These are phyloP conservation scores for Phoeniculus purpureus DNA, from an alignment of 2,797 vertebrate species.

Conservation along the genomic window DNA sequence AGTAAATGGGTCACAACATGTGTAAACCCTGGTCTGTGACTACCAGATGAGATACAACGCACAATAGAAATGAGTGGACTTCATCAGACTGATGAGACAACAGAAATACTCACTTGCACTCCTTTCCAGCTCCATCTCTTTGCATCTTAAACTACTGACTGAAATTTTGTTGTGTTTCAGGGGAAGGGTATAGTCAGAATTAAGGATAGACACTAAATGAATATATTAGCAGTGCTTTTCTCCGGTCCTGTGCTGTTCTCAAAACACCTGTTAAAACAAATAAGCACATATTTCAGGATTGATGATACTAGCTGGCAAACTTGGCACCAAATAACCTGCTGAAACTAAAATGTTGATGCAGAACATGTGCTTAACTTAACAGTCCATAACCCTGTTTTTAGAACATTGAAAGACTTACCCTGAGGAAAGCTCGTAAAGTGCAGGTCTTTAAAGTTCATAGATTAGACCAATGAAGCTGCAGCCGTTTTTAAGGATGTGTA, in stretches of 20 bases:
- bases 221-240: conserved; percentile 60
- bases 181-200: conserved; percentile 25
- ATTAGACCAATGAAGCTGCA: conserved; percentile 41
- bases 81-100: neutral
- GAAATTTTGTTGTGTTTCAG: conserved; percentile 13
- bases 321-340: conserved; percentile 66
- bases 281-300: conserved; percentile 61
- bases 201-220: conserved; percentile 30
- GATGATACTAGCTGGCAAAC: conserved; percentile 69
- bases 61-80: neutral
- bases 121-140: neutral
- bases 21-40: neutral
- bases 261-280: conserved; percentile 62
- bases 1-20: neutral
- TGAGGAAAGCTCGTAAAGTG: conserved; percentile 65
- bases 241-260: conserved; percentile 57
- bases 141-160: conserved; percentile 15
- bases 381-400: conserved; percentile 70
- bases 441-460: conserved; percentile 64
- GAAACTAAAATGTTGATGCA: conserved; percentile 71
- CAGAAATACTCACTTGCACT: neutral
- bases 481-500: conserved; percentile 3
- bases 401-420: conserved; percentile 63
- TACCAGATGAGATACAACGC: neutral
- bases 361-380: conserved; percentile 72